Evolutionary conservation across 2,888 invertebrate species (phyloP).

Genomic region (Lathronympha strigana): DNA sequence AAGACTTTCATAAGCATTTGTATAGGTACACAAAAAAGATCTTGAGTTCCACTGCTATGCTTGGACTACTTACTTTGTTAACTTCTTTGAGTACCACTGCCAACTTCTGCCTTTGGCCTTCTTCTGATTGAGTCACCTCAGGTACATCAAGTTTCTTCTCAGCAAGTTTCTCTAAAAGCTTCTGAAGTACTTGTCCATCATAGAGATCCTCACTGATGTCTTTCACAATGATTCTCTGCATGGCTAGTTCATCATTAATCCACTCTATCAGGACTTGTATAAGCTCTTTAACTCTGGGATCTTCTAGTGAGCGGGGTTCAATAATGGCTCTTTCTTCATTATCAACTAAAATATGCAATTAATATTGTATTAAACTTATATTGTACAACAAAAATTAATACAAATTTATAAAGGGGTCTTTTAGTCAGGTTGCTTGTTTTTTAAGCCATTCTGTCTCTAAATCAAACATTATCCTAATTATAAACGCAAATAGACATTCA

Average conservation of each 20-base stretch:
- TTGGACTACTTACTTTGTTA: slow-evolving; percentile 86
- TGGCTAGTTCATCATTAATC: slow-evolving; percentile 99
- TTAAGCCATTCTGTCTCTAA: no score
- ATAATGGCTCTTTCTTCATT: slow-evolving; percentile 99
- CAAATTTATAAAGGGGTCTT: no score
- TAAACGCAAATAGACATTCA: background rate
- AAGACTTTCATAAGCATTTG: no score
- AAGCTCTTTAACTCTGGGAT: slow-evolving; percentile 93
- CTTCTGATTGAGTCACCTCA: slow-evolving; percentile 99
- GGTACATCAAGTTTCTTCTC: slow-evolving; percentile 96
- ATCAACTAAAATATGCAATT: slow-evolving; percentile 87
- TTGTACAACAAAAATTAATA: no score
- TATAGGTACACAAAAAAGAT: no score
- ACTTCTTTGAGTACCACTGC: slow-evolving; percentile 94
- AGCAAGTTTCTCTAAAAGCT: slow-evolving; percentile 92
- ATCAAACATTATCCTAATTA: no score
- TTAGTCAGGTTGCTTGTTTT: no score
- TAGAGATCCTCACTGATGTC: slow-evolving; percentile 98
- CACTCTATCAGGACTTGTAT: slow-evolving; percentile 96
- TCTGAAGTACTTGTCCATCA: slow-evolving; percentile 94
- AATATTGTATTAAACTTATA: background rate
- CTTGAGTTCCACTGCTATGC: no score
- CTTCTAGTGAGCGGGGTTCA: slow-evolving; percentile 93
- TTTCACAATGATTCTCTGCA: slow-evolving; percentile 98
- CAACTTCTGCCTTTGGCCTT: slow-evolving; percentile 97